These are phyloP conservation scores for Smutsia gigantea DNA, from an alignment of 2,797 vertebrate genomes.

Conservation along the genomic window DNA sequence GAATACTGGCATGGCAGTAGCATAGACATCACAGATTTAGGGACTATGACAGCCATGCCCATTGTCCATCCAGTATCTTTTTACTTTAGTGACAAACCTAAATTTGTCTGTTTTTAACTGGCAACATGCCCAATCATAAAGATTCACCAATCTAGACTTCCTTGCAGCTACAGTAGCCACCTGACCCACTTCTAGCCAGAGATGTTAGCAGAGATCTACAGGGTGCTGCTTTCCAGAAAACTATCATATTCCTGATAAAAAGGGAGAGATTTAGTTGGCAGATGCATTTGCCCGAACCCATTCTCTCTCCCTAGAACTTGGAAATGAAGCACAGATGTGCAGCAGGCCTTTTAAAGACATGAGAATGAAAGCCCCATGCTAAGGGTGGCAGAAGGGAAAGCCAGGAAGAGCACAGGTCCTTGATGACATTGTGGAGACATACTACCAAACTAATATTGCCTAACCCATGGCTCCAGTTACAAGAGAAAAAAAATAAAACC, in stretches of 20 bases:
- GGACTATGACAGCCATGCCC: not conserved
- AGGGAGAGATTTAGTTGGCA: not conserved
- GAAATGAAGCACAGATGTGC: not conserved
- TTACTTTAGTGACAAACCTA: not conserved
- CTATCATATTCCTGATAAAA: not conserved
- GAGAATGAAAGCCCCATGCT: not conserved
- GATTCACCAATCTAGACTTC: not conserved
- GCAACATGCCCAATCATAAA: not conserved
- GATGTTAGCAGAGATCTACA: not conserved
- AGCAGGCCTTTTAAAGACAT: not conserved
- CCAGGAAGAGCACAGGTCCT: not conserved
- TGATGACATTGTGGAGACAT: not conserved
- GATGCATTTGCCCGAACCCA: not conserved
- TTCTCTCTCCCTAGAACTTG: not conserved
- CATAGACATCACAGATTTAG: not conserved
- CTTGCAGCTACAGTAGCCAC: not conserved
- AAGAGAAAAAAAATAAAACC: slow-evolving; percentile 14
- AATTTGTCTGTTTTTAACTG: not conserved
- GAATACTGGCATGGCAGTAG: not conserved
- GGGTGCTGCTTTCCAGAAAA: not conserved
- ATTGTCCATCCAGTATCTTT: not conserved
- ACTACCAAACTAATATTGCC: not conserved
- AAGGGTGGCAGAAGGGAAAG: slow-evolving; percentile 14
- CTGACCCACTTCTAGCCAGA: not conserved
- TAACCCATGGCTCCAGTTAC: not conserved